Base-by-base conservation (phyloP, 2,888 invertebrate genomes). In the Tolmerus cingulatus region DNA sequence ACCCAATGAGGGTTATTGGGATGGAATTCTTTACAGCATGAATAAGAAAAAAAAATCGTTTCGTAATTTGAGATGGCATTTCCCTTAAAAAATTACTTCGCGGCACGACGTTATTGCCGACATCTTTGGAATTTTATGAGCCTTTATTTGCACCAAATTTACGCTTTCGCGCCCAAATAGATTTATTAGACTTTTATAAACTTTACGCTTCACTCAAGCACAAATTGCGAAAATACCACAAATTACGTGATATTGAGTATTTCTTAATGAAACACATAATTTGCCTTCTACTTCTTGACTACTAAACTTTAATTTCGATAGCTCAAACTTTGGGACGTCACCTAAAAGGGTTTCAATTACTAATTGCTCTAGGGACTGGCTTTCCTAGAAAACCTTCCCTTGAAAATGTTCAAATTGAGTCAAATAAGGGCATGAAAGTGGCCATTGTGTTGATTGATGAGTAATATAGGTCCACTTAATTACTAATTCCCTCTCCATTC, bases 381-480 rank as follows among this genome's bases (percentile, higher is more conserved):
- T 51, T 19, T 51, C 8, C 43, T 46, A 16, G 51, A n/a, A 16
- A 51, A 51, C 16, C 51, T 19, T 51, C 14, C 51, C 51, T 40
- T 16, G 19, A 51, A 3, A 46, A 46, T 46, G n/a, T 51, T 51
- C 51, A 16, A 51, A 51, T 51, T 51, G 51, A 51, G 51, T 51
- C 51, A 51, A 51, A 51, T 51, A 51, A 51, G 51, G 51, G n/a
- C 51, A 16, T 7, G 51, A 16, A 43, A 46, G 46, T 78, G 23
- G 27, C 78, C 78, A 78, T 78, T 78, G 23, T 43, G 46, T 43
- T 78, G 78, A 78, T 78, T 78, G 78, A 78, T 78, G 78, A 78
- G 78, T 27, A 78, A 78, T 78, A 78, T 43, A 43, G 46, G 46
- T 19, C 78, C 78, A 78, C 78, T 78, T 43, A 78, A 78, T 78